Percentiles rank a stretch among this genome's conserved stretches.
These are phyloP conservation scores for Tipula unca DNA, from an alignment of 2,888 invertebrate species.

Conservation along the genomic window DNA sequence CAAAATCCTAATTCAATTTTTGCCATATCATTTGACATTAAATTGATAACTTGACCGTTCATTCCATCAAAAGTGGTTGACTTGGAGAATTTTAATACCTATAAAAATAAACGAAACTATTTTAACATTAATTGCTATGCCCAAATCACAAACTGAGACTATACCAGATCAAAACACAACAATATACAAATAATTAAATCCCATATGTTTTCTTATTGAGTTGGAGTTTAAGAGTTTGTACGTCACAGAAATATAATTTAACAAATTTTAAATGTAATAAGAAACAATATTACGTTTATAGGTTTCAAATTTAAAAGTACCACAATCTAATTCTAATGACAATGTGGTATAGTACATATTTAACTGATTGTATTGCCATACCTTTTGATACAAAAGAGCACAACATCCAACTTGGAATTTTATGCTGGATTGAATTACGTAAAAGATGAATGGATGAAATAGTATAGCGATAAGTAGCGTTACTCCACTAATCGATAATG, in stretches of 20 bases:
- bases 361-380: background rate
- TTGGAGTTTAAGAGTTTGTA: too few species aligned
- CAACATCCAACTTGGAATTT: conserved; percentile 56
- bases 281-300: too few species aligned
- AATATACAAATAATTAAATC: background rate
- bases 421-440: conserved; percentile 59
- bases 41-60: conserved; percentile 71
- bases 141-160: too few species aligned
- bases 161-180: too few species aligned
- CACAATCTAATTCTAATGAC: background rate
- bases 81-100: conserved; percentile 59
- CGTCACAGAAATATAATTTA: too few species aligned
- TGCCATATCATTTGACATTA: conserved; percentile 93
- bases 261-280: too few species aligned
- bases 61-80: conserved; percentile 76
- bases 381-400: conserved; percentile 27
- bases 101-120: background rate
- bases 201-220: too few species aligned
- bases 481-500: conserved; percentile 52
- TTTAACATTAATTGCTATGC: background rate
- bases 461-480: conserved; percentile 49
- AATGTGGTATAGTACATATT: background rate
- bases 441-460: conserved; percentile 67
- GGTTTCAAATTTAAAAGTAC: background rate
- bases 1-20: conserved; percentile 84